These are phyloP conservation scores for Pseudococcus viburni DNA, from an alignment of 2,888 invertebrate species.

Conservation along the genomic window DNA sequence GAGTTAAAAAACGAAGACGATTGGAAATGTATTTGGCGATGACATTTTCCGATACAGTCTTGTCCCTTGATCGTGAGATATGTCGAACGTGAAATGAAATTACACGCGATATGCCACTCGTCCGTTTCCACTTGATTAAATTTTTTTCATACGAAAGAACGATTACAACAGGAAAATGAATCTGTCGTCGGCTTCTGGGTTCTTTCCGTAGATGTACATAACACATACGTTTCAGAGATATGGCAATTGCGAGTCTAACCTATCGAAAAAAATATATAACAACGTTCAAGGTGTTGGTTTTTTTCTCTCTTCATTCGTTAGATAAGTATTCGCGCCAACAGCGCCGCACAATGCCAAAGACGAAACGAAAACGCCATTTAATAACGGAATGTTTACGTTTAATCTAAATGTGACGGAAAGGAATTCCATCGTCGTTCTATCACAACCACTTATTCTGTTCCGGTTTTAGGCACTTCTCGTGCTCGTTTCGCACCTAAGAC, in stretches of 20 bases:
- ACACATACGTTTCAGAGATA: background rate
- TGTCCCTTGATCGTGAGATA: background rate
- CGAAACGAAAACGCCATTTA: slow-evolving; percentile 52
- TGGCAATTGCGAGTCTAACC: background rate
- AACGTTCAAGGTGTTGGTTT: slow-evolving; percentile 35
- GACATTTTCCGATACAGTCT: background rate
- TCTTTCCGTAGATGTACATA: background rate
- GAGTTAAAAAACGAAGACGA: background rate
- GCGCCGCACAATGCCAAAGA: slow-evolving; percentile 33
- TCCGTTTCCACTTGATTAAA: slow-evolving; percentile 6
- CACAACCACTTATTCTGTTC: slow-evolving; percentile 48
- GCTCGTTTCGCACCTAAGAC: slow-evolving; percentile 29
- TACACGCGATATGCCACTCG: background rate
- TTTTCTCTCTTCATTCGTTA: background rate
- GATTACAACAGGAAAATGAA: slow-evolving; percentile 14
- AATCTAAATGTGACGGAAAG: slow-evolving; percentile 55
- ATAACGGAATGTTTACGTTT: slow-evolving; percentile 57
- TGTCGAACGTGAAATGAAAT: slow-evolving; percentile 24
- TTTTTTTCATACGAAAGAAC: background rate
- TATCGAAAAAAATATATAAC: slow-evolving; percentile 1
- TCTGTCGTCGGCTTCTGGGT: background rate
- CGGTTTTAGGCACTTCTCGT: slow-evolving; percentile 5
- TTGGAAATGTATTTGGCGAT: background rate
- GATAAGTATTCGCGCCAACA: slow-evolving; percentile 38
- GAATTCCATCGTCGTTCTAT: slow-evolving; percentile 41